Percentiles rank a stretch among this genome's conserved stretches.
Conservation (phyloP, 1,140 invertebrate species). For the Nixonia krombeini region DNA sequence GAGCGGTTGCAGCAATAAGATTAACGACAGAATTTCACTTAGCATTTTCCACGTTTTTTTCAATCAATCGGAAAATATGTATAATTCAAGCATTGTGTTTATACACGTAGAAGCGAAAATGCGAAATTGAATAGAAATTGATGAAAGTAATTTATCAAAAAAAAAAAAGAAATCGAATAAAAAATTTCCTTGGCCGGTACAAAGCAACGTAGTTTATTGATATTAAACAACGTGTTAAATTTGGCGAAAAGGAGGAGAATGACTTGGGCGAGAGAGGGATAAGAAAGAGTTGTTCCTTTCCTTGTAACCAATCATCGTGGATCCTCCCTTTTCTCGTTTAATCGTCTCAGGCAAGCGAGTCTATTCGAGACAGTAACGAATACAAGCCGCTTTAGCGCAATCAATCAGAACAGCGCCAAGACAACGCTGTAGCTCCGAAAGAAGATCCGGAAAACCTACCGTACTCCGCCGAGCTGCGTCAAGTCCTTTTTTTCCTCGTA, state of each 20-base stretch:
- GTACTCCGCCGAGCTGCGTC: constrained; percentile 5
- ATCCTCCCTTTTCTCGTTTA: constrained; percentile 68
- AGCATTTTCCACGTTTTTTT: no score
- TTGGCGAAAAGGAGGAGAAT: neutral
- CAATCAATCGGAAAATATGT: no score
- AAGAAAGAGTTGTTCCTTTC: constrained; percentile 53
- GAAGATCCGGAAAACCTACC: constrained; percentile 10
- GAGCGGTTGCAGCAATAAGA: no score
- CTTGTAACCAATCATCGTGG: constrained; percentile 67
- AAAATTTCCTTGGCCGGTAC: no score
- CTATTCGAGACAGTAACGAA: constrained; percentile 58
- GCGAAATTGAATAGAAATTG: no score
- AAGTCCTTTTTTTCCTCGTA: constrained; percentile 12
- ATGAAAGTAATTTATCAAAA: no score
- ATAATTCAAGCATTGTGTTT: no score
- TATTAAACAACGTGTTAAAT: neutral
- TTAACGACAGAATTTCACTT: no score
- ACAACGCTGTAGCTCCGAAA: constrained; percentile 32
- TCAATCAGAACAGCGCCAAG: constrained; percentile 35
- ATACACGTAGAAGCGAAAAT: no score
- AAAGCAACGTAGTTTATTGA: neutral
- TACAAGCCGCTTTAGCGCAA: constrained; percentile 52
- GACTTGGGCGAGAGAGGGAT: constrained; percentile 13
- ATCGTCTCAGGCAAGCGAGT: constrained; percentile 63
- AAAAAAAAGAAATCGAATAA: no score